Conservation (phyloP, 2,797 vertebrate genomes). For the Chelon labrosus region DNA sequence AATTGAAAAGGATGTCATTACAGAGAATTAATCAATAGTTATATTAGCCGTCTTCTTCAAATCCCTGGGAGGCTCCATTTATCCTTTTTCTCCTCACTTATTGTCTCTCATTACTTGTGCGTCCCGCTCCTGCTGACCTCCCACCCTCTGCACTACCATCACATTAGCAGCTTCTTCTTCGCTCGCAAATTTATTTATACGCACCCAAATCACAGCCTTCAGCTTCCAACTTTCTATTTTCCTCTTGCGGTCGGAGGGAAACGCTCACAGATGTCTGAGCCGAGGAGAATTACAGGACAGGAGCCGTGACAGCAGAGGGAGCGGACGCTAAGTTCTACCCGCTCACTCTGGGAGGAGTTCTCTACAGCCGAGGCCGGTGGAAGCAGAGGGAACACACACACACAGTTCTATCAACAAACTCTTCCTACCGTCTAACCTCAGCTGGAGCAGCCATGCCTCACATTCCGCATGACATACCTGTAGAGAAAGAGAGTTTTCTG, state of each 20-base stretch:
- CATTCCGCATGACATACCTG: background rate
- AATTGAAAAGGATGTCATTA: background rate
- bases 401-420: background rate
- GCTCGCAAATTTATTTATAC: constrained; percentile 70
- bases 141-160: constrained; percentile 38
- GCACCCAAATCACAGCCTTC: constrained; percentile 73
- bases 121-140: constrained; percentile 50
- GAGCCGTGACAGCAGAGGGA: constrained; percentile 25
- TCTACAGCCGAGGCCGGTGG: background rate
- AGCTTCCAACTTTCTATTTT: constrained; percentile 78
- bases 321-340: constrained; percentile 15
- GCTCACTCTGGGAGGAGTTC: constrained; percentile 38
- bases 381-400: background rate
- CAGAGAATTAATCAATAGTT: constrained; percentile 2
- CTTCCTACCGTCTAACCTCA: background rate
- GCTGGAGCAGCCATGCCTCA: background rate
- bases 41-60: background rate
- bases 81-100: constrained; percentile 17
- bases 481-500: background rate
- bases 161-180: constrained; percentile 63
- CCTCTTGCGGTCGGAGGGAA: constrained; percentile 64
- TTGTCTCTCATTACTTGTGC: constrained; percentile 45
- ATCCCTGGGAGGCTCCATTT: background rate
- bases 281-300: constrained; percentile 70
- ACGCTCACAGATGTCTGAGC: constrained; percentile 74